Conservation (phyloP, 2,113 vertebrate species). For the Chamaea fasciata region DNA sequence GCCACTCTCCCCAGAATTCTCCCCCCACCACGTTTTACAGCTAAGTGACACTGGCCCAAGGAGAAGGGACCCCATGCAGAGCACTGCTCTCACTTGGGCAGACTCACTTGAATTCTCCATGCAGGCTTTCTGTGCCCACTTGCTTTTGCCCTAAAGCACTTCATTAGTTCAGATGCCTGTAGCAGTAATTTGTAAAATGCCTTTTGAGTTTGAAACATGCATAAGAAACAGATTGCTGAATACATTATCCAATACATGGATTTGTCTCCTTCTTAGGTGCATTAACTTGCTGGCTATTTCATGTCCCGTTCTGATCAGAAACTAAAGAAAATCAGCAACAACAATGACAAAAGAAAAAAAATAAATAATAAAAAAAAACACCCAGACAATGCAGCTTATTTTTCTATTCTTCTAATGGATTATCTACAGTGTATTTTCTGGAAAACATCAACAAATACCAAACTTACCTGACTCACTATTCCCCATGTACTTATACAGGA, state of each 20-base stretch:
- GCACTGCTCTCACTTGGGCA: not conserved
- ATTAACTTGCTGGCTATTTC: not conserved
- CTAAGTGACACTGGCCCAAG: not conserved
- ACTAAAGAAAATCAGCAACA: not conserved
- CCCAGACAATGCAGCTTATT: not conserved
- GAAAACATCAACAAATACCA: not conserved
- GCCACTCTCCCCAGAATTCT: not conserved
- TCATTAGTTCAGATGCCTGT: not conserved
- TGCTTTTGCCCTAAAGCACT: not conserved
- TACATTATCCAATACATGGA: not conserved
- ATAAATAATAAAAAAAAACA: not conserved
- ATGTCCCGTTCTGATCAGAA: not conserved
- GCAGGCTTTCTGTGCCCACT: not conserved
- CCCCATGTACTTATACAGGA: not conserved
- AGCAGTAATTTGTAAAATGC: not conserved
- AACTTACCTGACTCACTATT: not conserved
- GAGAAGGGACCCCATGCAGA: not conserved
- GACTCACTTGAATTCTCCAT: not conserved
- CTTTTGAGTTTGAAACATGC: not conserved
- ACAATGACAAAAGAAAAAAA: not conserved
- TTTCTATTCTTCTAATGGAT: not conserved
- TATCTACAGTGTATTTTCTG: not conserved
- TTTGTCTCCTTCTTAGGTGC: not conserved
- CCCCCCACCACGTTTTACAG: not conserved
- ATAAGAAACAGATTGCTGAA: not conserved